These are phyloP conservation scores for Marronus borbonicus DNA, from an alignment of 2,888 invertebrate genomes.

Conservation along the genomic window DNA sequence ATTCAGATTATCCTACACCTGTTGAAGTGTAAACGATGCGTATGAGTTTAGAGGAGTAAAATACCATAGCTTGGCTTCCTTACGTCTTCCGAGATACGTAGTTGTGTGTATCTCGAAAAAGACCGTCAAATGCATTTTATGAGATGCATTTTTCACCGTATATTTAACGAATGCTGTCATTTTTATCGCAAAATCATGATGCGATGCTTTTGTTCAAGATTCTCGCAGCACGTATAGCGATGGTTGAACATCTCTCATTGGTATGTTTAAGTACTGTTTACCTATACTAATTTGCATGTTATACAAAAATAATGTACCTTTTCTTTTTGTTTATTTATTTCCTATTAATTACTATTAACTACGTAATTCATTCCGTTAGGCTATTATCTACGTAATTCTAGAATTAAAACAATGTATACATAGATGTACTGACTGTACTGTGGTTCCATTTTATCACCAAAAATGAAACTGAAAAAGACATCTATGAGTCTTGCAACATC, in stretches of 20 bases:
- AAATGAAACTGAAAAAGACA: neutral
- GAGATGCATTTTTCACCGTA: no score
- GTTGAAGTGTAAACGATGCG: no score
- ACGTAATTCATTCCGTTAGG: constrained; percentile 16
- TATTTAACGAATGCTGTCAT: no score
- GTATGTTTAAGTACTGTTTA: neutral
- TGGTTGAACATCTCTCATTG: neutral
- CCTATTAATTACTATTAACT: neutral
- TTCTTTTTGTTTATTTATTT: constrained; percentile 1
- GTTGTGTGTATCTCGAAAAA: no score
- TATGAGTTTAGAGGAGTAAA: no score
- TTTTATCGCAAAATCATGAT: no score
- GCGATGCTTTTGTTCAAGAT: no score
- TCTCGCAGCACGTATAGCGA: no score
- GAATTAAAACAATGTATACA: neutral
- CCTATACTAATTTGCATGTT: neutral
- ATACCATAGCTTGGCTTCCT: no score
- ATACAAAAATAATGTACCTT: constrained; percentile 7
- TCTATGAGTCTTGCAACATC: constrained; percentile 1
- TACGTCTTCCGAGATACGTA: no score
- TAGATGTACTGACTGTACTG: constrained; percentile 2
- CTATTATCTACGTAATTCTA: neutral
- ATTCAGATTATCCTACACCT: no score
- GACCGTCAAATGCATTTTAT: no score
- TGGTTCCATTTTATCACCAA: constrained; percentile 9